Evolutionary conservation across 2,113 vertebrate genomes (phyloP).

Genomic region (Sturnira hondurensis): DNA sequence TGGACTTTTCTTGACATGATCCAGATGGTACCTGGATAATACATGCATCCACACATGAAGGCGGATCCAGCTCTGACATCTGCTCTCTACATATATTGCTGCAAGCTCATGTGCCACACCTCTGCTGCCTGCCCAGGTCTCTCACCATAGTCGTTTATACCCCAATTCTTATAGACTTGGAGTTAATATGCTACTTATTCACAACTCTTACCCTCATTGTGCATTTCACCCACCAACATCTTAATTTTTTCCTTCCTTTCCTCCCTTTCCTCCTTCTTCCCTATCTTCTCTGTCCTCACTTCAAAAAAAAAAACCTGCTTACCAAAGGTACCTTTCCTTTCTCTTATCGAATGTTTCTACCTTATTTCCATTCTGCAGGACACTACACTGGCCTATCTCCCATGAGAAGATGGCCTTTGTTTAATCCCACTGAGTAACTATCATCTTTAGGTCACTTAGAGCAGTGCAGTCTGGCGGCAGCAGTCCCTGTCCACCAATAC

Average conservation of each 20-base stretch:
- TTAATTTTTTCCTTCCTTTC: not conserved
- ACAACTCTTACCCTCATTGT: too few species aligned
- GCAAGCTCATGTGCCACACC: accelerated
- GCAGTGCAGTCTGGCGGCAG: not conserved
- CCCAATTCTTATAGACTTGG: not conserved
- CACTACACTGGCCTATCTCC: too few species aligned
- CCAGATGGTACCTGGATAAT: not conserved
- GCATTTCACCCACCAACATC: not conserved
- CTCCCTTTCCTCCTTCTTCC: not conserved
- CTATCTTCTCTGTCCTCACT: not conserved
- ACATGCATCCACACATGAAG: not conserved
- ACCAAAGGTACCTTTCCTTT: not conserved
- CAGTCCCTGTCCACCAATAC: not conserved
- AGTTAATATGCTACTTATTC: not conserved
- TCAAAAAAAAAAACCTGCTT: not conserved
- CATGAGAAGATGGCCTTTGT: not conserved
- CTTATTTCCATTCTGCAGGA: not conserved
- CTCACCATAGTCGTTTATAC: too few species aligned
- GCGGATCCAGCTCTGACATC: not conserved
- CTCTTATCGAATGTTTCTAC: not conserved
- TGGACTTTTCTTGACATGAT: not conserved
- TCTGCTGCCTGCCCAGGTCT: not conserved
- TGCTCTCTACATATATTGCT: not conserved
- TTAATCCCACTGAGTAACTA: not conserved
- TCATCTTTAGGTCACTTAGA: not conserved